Evolutionary conservation across 2,113 vertebrate species (phyloP).

Genomic region (Fregetta grallaria): DNA sequence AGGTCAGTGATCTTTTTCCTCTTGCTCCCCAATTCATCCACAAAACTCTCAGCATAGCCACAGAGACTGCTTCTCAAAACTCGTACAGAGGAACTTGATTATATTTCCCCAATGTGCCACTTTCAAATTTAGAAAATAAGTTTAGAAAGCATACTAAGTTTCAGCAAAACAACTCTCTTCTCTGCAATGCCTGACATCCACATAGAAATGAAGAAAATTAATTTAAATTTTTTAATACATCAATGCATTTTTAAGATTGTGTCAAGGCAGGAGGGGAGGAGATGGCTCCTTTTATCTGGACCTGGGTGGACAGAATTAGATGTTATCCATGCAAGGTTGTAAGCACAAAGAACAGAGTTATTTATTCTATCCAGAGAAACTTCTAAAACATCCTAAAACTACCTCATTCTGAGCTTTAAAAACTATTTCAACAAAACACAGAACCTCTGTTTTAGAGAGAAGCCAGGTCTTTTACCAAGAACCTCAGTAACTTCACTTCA

Average conservation of each 20-base stretch:
- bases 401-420: not conserved
- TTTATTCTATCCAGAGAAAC: not conserved
- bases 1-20: not conserved
- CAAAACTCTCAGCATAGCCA: not conserved
- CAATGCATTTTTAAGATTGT: not conserved
- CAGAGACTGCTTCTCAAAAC: not conserved
- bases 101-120: not conserved
- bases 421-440: not conserved
- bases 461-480: not conserved
- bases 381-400: not conserved
- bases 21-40: not conserved
- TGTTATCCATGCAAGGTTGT: not conserved
- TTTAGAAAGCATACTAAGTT: not conserved
- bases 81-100: not conserved
- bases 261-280: not conserved
- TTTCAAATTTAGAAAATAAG: not conserved
- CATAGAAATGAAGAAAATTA: not conserved
- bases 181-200: not conserved
- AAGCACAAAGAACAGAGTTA: not conserved
- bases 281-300: not conserved
- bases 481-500: not conserved
- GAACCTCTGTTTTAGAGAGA: not conserved
- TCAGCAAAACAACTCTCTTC: not conserved
- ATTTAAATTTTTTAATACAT: not conserved
- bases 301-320: fast-evolving